phyloP scores from a whole-genome alignment of 2,113 vertebrate genomes.

The Kryptolebias marmoratus region DNA sequence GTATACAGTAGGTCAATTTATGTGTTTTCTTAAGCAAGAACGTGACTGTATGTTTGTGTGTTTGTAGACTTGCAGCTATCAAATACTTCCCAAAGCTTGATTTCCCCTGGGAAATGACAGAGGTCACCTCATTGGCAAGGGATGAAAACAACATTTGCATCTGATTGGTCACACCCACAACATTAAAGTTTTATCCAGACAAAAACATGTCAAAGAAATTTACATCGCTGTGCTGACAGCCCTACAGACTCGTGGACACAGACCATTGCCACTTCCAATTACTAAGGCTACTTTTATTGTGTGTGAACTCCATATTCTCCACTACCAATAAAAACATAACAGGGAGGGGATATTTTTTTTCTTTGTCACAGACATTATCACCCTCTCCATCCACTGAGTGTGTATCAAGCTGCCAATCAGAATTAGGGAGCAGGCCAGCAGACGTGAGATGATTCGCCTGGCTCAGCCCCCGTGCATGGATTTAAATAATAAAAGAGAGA shows the following conservation, averaged over 20 bases:
- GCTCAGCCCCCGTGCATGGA: conserved; percentile 81
- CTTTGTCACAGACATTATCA: conserved; percentile 82
- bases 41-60: conserved; percentile 16
- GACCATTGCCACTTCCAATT: conserved; percentile 85
- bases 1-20: conserved; percentile 34
- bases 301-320: conserved; percentile 80
- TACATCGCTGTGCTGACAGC: conserved; percentile 92
- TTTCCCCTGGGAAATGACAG: conserved; percentile 91
- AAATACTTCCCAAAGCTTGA: conserved; percentile 91
- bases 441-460: conserved; percentile 79
- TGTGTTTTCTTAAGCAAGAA: conserved; percentile 10
- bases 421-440: conserved; percentile 78
- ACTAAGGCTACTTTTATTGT: conserved; percentile 89
- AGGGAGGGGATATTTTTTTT: conserved; percentile 77
- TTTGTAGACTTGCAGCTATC: conserved; percentile 76
- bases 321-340: conserved; percentile 91
- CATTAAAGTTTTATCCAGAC: conserved; percentile 97
- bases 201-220: conserved; percentile 99
- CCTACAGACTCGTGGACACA: conserved; percentile 84
- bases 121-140: conserved; percentile 92
- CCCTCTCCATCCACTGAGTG: conserved; percentile 76
- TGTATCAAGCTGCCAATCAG: conserved; percentile 85
- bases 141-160: conserved; percentile 99
- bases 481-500: conserved; percentile 88
- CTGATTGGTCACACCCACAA: conserved; percentile 94